A percentile compares a stretch with the other conserved stretches of the same genome.
Evolutionary conservation across 2,888 invertebrate species (phyloP).

Genomic region (Diabrotica balteata): DNA sequence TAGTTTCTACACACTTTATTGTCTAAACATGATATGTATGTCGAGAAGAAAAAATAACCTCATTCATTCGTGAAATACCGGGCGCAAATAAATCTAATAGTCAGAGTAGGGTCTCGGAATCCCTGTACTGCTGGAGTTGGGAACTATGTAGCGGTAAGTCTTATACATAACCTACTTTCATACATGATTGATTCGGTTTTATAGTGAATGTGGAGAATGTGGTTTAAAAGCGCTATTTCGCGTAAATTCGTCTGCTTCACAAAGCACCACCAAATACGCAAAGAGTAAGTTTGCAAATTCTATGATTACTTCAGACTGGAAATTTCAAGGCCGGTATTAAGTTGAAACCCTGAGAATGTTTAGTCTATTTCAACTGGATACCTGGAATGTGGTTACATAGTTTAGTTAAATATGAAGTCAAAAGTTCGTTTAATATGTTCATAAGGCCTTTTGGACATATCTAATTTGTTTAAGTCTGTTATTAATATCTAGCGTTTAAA

Average conservation of each 20-base stretch:
- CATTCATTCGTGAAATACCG: conserved; percentile 6
- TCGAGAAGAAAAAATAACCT: background rate
- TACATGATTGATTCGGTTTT: conserved; percentile 44
- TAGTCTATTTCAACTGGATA: too few relatives aligned
- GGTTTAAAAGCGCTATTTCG: conserved; percentile 32
- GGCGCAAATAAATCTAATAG: conserved; percentile 19
- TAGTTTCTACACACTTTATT: too few relatives aligned
- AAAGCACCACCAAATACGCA: conserved; percentile 27
- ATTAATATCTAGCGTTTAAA: too few relatives aligned
- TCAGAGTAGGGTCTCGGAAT: conserved; percentile 31
- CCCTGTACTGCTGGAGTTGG: conserved; percentile 36
- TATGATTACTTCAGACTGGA: conserved; percentile 28
- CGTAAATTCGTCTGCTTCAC: conserved; percentile 32
- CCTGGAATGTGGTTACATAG: too few relatives aligned
- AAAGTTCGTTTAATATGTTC: too few relatives aligned
- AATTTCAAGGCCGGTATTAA: conserved; percentile 2
- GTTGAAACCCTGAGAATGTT: too few relatives aligned
- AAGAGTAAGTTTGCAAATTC: conserved; percentile 31
- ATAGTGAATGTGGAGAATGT: conserved; percentile 37
- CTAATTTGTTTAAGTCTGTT: too few relatives aligned
- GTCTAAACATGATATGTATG: too few relatives aligned
- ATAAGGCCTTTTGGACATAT: too few relatives aligned
- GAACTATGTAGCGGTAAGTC: conserved; percentile 39
- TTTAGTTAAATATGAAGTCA: too few relatives aligned
- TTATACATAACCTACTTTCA: conserved; percentile 39